Evolutionary conservation across 2,797 vertebrate genomes (phyloP).

Genomic region (Eremophila alpestris): DNA sequence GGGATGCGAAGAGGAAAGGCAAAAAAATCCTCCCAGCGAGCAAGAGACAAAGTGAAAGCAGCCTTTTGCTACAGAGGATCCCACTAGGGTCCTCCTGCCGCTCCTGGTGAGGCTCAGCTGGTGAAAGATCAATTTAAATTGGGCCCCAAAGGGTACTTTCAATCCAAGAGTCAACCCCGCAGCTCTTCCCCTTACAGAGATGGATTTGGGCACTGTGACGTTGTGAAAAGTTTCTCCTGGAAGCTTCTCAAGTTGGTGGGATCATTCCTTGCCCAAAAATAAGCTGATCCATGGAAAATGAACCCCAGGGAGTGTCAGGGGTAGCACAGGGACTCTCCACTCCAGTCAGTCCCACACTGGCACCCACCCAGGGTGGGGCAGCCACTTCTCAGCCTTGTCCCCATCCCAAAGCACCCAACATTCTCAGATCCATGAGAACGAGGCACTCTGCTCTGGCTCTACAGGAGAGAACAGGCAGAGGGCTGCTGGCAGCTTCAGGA

Average conservation of each 20-base stretch:
- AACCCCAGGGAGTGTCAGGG: rapidly evolving
- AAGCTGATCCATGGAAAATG: neutral
- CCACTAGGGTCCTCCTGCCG: neutral
- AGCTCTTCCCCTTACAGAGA: neutral
- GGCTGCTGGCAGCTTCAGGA: neutral
- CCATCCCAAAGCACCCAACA: neutral
- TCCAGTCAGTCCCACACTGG: rapidly evolving
- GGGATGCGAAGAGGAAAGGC: neutral
- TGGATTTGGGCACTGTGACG: rapidly evolving
- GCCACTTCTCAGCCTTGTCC: neutral
- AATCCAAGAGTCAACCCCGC: rapidly evolving
- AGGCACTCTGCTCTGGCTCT: neutral
- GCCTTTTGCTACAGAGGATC: neutral
- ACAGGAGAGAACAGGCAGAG: neutral
- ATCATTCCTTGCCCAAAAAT: neutral
- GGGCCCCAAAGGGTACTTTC: neutral
- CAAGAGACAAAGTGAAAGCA: neutral
- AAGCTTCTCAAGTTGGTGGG: neutral
- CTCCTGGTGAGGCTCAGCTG: neutral
- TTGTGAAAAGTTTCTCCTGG: neutral
- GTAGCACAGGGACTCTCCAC: neutral
- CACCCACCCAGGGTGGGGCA: neutral
- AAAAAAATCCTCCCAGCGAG: neutral
- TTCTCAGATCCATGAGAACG: neutral
- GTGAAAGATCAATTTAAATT: neutral